Evolutionary conservation across 2,888 invertebrate genomes (phyloP).

Genomic region (Acronicta leporina): DNA sequence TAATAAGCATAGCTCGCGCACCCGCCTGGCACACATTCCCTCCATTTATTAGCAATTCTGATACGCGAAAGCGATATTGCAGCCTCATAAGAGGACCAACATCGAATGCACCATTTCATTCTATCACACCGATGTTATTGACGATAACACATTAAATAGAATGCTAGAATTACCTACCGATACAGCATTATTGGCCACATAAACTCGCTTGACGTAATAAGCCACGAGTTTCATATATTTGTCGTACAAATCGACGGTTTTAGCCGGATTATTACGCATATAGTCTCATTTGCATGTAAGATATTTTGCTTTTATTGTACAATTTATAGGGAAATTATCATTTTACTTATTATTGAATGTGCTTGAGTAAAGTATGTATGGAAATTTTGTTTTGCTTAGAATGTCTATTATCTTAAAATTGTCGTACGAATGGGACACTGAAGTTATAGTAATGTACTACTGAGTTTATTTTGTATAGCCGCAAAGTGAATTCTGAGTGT

Average conservation of each 20-base stretch:
- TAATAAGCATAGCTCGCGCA: constrained; percentile 71
- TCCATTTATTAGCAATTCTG: constrained; percentile 86
- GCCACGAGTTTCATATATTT: constrained; percentile 80
- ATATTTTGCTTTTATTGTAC: constrained; percentile 70
- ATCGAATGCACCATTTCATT: constrained; percentile 77
- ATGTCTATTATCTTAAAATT: constrained; percentile 52
- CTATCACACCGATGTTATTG: constrained; percentile 76
- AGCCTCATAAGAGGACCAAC: constrained; percentile 80
- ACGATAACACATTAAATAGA: constrained; percentile 78
- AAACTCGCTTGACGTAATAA: constrained; percentile 82
- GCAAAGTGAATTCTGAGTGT: constrained; percentile 33
- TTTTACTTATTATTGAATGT: constrained; percentile 67
- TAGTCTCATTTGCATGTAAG: constrained; percentile 73
- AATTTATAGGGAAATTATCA: constrained; percentile 66
- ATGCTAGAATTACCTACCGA: constrained; percentile 77
- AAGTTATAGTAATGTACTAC: constrained; percentile 50
- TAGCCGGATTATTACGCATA: constrained; percentile 68
- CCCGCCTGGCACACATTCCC: constrained; percentile 78
- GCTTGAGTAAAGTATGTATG: constrained; percentile 57
- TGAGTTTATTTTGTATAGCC: constrained; percentile 44
- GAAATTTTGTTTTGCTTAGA: constrained; percentile 52
- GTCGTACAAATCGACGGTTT: constrained; percentile 81
- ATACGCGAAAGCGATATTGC: constrained; percentile 84
- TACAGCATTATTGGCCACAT: constrained; percentile 79
- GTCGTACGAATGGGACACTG: constrained; percentile 44